Base-by-base conservation (phyloP, 1,140 invertebrate species). In the Trachymyrmex septentrionalis region DNA sequence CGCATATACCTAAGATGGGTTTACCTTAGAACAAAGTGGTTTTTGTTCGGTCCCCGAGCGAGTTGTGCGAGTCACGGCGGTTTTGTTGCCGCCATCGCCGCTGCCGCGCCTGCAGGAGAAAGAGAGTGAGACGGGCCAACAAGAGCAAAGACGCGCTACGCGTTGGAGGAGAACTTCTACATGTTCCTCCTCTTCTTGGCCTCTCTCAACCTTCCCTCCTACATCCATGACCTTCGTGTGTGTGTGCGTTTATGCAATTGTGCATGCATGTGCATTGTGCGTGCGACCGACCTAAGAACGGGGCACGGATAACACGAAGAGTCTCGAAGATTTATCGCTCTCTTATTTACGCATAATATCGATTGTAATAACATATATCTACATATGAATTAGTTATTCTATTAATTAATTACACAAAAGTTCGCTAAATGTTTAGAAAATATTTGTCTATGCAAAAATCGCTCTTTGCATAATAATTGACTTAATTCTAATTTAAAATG, bases 21-120 rank as follows among this genome's bases (percentile, higher is more conserved):
- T 92, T 92, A 88, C 90, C 93, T 92, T 92, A 92, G 92, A 93
- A 93, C 91, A 93, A 94, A 92, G 89, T 91, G 78, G 77, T 94
- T 94, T 93, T 93, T 94, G 92, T 92, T 89, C 88, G 53, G 59
- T 72, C 87, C 50, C 85, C 85, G 77, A 81, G 85, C 77, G 78
- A 87, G 73, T 89, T 93, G 76, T 87, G 92, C 92, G 91, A 94
- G 92, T 94, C 93, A 94, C 87, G 88, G 85, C 76, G 86, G 87
- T 92, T 90, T 93, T 88, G 92, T 92, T 92, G 84, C 84, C 85
- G 78, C 73, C 82, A 59, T 59, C 38, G 55, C 19, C 84, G 82
- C 76, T 78, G 38, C 38, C 38, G 38, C 38, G 38, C 38, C 38
- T 9, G 38, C 38, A 7, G 5, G 64, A 44, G 80, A 53, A 34